Percentiles rank a stretch among this genome's conserved stretches.
Conservation (phyloP, 92 coral and sea anemone species). For the Hydrozoanthus gracilis region DNA sequence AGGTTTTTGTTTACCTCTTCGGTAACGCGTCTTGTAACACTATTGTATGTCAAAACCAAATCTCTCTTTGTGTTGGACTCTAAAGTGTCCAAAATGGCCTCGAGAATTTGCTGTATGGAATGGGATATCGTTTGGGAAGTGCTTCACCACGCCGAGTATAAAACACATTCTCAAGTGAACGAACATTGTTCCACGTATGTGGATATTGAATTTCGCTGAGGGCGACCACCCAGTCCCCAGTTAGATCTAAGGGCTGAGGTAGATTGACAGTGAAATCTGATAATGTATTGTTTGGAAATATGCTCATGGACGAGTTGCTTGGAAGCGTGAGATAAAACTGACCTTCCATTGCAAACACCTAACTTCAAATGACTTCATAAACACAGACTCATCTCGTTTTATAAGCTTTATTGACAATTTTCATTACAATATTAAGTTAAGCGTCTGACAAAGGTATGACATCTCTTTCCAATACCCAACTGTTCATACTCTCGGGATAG, state of each 20-base stretch:
- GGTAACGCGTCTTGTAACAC: slow-evolving; percentile 40
- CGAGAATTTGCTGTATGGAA: slow-evolving; percentile 1
- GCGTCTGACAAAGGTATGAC: slow-evolving; percentile 1
- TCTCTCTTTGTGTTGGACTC: not conserved
- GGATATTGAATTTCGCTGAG: slow-evolving; percentile 52
- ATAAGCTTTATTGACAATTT: not conserved
- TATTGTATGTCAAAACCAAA: slow-evolving; percentile 4
- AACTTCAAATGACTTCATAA: not conserved
- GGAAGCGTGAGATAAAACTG: slow-evolving; percentile 61
- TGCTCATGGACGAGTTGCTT: slow-evolving; percentile 51
- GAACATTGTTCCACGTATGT: slow-evolving; percentile 62
- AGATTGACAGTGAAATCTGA: slow-evolving; percentile 47
- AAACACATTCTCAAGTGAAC: slow-evolving; percentile 27
- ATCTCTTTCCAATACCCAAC: slow-evolving; percentile 51
- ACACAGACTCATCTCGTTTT: not conserved
- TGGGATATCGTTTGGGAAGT: slow-evolving; percentile 6
- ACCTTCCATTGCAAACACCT: slow-evolving; percentile 20
- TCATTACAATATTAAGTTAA: not conserved
- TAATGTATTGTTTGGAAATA: slow-evolving; percentile 58
- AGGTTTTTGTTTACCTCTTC: slow-evolving; percentile 1
- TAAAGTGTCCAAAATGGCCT: not conserved
- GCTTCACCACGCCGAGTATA: not conserved
- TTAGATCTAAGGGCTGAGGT: slow-evolving; percentile 49
- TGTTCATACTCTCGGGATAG: slow-evolving; percentile 47
- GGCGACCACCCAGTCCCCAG: slow-evolving; percentile 61